These are phyloP conservation scores for Caenorhabditis doughertyi DNA, from an alignment of 2,888 invertebrate species.

Conservation along the genomic window DNA sequence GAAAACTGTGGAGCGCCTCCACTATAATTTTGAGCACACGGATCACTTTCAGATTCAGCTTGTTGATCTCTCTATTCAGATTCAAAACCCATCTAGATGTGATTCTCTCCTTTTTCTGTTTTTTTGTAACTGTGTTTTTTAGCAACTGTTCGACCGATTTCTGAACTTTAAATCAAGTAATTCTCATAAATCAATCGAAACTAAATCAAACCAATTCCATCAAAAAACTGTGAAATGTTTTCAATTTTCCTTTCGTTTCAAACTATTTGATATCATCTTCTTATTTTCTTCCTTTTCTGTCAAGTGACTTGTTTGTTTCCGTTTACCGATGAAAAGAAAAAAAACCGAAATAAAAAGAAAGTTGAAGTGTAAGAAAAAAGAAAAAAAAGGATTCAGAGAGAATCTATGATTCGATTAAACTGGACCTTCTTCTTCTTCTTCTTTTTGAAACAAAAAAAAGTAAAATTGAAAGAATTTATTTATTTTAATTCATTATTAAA, in stretches of 20 bases:
- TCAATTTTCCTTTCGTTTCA: conserved; percentile 13
- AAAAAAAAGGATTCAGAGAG: background rate
- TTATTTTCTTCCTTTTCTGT: conserved; percentile 9
- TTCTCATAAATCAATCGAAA: background rate
- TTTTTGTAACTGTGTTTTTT: background rate
- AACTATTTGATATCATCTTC: conserved; percentile 13
- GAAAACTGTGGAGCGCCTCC: too few relatives aligned
- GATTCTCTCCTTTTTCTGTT: background rate
- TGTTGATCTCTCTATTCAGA: too few relatives aligned
- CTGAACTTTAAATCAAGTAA: too few relatives aligned
- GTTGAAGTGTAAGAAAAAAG: conserved; percentile 6
- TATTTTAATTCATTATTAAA: conserved; percentile 28
- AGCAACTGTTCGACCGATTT: too few relatives aligned
- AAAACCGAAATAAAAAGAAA: conserved; percentile 22
- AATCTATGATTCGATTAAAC: conserved; percentile 38
- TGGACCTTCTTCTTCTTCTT: conserved; percentile 18
- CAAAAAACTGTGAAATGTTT: conserved; percentile 5
- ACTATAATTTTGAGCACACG: too few relatives aligned
- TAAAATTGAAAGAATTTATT: background rate
- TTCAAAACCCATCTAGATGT: too few relatives aligned
- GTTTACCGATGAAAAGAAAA: conserved; percentile 2
- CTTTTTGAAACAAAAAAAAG: background rate
- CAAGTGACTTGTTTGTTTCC: conserved; percentile 43
- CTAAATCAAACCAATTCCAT: background rate
- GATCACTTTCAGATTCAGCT: too few relatives aligned